Conservation (phyloP, 1,140 invertebrate species). For the Tetragonula clypearis region DNA sequence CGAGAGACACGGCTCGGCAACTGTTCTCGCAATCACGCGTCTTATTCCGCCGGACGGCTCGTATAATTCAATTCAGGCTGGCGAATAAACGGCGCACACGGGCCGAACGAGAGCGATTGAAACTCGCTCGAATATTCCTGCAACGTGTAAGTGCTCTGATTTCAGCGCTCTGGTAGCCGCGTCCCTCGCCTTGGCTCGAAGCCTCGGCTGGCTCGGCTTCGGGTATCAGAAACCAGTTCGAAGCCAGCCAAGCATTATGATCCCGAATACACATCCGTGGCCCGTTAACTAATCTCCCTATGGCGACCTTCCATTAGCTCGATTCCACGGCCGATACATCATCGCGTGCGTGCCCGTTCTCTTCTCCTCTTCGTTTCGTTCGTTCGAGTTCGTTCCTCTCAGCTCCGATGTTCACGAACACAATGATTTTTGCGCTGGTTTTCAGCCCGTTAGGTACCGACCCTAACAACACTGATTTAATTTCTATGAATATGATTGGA, state of each 20-base stretch:
- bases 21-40: neutral
- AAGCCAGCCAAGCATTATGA: slow-evolving; percentile 70
- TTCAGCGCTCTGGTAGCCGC: slow-evolving; percentile 4
- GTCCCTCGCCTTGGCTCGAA: neutral
- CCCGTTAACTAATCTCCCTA: slow-evolving; percentile 73
- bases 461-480: too few species aligned
- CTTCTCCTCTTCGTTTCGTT: neutral
- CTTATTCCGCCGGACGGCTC: neutral
- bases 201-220: slow-evolving; percentile 10
- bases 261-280: slow-evolving; percentile 67
- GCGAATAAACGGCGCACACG: neutral
- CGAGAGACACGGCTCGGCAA: neutral
- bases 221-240: slow-evolving; percentile 69
- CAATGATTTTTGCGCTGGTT: neutral
- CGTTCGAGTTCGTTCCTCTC: slow-evolving; percentile 22
- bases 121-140: slow-evolving; percentile 18
- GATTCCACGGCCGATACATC: slow-evolving; percentile 71
- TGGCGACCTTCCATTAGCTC: slow-evolving; percentile 70
- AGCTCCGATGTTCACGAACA: neutral
- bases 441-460: too few species aligned
- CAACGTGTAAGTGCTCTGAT: slow-evolving; percentile 44
- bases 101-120: too few species aligned
- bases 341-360: slow-evolving; percentile 33
- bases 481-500: too few species aligned
- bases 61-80: slow-evolving; percentile 1